Evolutionary conservation across 2,113 vertebrate genomes (phyloP).

Genomic region (Rafetus swinhoei): DNA sequence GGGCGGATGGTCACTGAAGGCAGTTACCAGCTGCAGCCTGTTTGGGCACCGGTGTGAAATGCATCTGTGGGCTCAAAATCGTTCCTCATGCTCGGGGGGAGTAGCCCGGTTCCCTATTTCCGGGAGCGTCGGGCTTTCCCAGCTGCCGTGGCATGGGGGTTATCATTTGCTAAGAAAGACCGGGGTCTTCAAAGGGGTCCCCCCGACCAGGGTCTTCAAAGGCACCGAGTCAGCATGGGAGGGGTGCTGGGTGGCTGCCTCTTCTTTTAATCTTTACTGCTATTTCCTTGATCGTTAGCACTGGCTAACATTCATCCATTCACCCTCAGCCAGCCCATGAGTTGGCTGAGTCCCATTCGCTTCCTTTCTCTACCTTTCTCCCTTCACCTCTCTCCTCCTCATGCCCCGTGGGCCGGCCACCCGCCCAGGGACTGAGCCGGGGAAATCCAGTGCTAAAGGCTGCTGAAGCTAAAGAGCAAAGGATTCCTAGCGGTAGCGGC

Average conservation of each 20-base stretch:
- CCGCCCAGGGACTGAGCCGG: neutral
- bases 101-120: neutral
- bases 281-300: accelerated
- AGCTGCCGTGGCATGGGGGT: no score
- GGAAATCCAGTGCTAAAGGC: neutral
- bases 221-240: accelerated
- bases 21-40: accelerated
- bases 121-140: neutral
- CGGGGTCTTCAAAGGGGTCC: neutral
- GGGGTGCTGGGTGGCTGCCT: neutral
- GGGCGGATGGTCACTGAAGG: neutral
- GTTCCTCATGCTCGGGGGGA: accelerated
- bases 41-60: accelerated
- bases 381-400: neutral
- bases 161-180: neutral
- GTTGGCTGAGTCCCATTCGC: neutral
- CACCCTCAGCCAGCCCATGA: neutral
- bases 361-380: neutral
- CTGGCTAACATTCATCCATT: neutral
- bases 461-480: neutral
- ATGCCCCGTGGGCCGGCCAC: neutral
- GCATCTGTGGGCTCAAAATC: accelerated
- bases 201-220: neutral
- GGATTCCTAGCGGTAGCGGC: neutral
- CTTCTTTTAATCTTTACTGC: neutral